phyloP scores from a whole-genome alignment of 2,888 invertebrate species.

The Brassicogethes aeneus region DNA sequence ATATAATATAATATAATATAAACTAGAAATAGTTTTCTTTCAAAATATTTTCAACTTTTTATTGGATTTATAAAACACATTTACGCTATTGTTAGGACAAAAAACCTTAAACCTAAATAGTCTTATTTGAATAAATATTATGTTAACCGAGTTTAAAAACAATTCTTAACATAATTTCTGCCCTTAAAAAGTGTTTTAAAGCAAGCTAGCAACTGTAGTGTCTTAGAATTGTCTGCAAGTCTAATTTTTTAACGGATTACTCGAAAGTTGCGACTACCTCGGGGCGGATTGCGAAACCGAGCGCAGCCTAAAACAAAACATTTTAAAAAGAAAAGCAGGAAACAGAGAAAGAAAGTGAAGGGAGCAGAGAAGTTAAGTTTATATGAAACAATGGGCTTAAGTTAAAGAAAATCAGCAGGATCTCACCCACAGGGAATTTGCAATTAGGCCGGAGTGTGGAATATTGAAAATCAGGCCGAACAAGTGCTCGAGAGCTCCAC shows the following conservation, averaged over 20 bases:
- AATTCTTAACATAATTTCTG: no score
- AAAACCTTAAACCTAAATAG: no score
- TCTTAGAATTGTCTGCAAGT: not conserved
- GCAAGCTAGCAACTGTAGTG: no score
- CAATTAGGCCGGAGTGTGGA: conserved; percentile 19
- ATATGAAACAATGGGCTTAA: conserved; percentile 15
- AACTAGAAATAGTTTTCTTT: no score
- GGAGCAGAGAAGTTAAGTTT: conserved; percentile 15
- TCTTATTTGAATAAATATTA: no score
- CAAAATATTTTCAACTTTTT: no score
- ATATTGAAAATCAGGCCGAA: conserved; percentile 15
- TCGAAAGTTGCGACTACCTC: not conserved
- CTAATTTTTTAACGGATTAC: not conserved
- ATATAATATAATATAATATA: no score
- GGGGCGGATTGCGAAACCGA: not conserved
- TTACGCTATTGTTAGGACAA: no score
- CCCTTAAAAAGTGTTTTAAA: no score
- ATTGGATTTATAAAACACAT: no score
- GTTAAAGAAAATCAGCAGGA: conserved; percentile 18
- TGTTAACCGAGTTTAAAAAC: no score
- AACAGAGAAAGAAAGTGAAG: conserved; percentile 12
- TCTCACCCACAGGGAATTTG: conserved; percentile 13
- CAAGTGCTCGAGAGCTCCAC: not conserved
- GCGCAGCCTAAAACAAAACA: not conserved
- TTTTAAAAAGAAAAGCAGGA: no score